A percentile compares a stretch with the other conserved stretches of the same genome.
Conservation (phyloP, 2,797 vertebrate genomes). For the Danio choprae region DNA sequence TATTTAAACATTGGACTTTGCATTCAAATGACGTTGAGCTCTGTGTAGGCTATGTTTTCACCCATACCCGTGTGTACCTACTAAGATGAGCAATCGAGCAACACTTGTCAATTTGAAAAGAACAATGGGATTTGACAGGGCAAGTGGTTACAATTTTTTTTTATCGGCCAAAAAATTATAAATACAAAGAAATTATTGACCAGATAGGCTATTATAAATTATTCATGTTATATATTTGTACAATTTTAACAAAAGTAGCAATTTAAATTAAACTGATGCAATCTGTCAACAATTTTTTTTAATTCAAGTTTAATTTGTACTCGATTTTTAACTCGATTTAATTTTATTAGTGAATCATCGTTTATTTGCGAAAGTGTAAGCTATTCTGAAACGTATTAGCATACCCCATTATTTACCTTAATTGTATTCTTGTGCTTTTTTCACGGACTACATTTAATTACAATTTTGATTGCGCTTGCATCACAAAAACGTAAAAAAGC, state of each 20-base stretch:
- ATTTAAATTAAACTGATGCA: not conserved
- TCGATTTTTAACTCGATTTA: not conserved
- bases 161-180: not conserved
- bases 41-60: not conserved
- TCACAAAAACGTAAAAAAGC: conserved; percentile 12
- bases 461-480: not conserved
- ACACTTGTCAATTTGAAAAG: not conserved
- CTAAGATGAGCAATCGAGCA: not conserved
- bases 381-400: not conserved
- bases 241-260: not conserved
- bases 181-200: not conserved
- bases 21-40: too few relatives aligned
- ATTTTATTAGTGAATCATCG: not conserved
- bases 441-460: not conserved
- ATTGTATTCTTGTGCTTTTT: not conserved
- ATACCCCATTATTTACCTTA: not conserved
- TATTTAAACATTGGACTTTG: not conserved
- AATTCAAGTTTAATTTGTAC: too few relatives aligned
- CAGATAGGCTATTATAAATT: not conserved
- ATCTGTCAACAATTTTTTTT: not conserved
- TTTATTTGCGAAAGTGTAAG: not conserved
- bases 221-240: not conserved
- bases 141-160: not conserved
- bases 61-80: too few relatives aligned
- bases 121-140: not conserved